phyloP scores from a whole-genome alignment of 2,888 invertebrate species.

The Peribatodes rhomboidaria region DNA sequence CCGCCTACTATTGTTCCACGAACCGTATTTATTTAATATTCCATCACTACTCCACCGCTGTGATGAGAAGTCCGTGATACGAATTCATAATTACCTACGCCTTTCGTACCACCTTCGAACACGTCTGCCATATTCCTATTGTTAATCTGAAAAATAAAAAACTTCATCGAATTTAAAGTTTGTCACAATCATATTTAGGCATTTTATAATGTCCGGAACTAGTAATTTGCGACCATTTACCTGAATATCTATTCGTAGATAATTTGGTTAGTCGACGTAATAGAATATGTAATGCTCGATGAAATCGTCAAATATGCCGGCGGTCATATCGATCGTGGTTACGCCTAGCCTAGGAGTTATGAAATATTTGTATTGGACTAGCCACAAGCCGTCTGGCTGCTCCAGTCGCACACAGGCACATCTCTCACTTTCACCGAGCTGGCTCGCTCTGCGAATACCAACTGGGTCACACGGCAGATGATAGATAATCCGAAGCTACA shows the following conservation, averaged over 20 bases:
- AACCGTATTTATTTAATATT: constrained; percentile 55
- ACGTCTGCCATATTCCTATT: constrained; percentile 9
- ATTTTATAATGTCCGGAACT: constrained; percentile 40
- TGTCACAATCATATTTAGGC: constrained; percentile 33
- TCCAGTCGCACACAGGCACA: constrained; percentile 62
- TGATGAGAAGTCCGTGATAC: constrained; percentile 54
- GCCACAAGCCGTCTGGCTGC: constrained; percentile 54
- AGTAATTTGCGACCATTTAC: constrained; percentile 43
- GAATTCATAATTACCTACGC: constrained; percentile 48
- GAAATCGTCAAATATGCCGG: constrained; percentile 58
- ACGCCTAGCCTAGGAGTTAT: constrained; percentile 66
- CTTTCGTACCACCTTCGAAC: constrained; percentile 25
- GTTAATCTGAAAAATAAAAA: background rate
- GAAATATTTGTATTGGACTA: constrained; percentile 70
- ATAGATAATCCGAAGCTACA: constrained; percentile 58
- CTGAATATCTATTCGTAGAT: constrained; percentile 27
- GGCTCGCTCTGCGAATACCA: constrained; percentile 59
- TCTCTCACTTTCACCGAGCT: constrained; percentile 79
- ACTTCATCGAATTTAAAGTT: background rate
- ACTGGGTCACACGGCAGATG: constrained; percentile 68
- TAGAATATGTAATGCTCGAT: constrained; percentile 62
- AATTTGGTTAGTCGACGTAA: constrained; percentile 58
- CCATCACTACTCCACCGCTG: constrained; percentile 49
- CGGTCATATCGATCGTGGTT: constrained; percentile 67
- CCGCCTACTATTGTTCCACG: constrained; percentile 56